Percentiles rank a stretch among this genome's conserved stretches.
These are phyloP conservation scores for Drosophila triauraria DNA, from an alignment of 1,140 invertebrate species.

Conservation along the genomic window DNA sequence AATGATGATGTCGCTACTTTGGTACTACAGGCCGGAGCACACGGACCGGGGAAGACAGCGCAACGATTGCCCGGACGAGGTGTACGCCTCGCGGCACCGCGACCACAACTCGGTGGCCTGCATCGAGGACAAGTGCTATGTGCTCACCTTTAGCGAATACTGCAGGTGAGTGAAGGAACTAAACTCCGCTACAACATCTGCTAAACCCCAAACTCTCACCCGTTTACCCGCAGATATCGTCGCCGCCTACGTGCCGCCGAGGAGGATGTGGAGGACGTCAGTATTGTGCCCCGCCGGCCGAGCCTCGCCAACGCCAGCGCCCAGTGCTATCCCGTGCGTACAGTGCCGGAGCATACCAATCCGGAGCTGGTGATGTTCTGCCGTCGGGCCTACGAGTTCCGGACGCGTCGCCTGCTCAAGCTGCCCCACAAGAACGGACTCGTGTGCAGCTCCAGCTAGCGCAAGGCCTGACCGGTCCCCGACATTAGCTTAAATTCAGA, in stretches of 20 bases:
- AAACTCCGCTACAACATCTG: not conserved
- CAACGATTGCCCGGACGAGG: constrained; percentile 94
- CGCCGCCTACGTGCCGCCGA: constrained; percentile 87
- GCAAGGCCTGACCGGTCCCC: constrained; percentile 10
- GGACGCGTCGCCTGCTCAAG: constrained; percentile 92
- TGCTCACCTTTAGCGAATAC: constrained; percentile 98
- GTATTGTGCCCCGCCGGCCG: constrained; percentile 69
- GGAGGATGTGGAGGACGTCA: constrained; percentile 85
- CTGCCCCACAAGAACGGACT: constrained; percentile 86
- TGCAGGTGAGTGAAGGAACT: constrained; percentile 90
- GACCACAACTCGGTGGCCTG: constrained; percentile 98
- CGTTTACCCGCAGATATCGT: constrained; percentile 85
- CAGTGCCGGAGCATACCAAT: constrained; percentile 89
- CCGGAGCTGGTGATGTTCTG: constrained; percentile 97
- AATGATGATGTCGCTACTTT: constrained; percentile 98
- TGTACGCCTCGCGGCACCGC: constrained; percentile 97
- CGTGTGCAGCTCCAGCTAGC: constrained; percentile 51
- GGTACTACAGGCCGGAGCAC: constrained; percentile 99
- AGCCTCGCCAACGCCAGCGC: constrained; percentile 1
- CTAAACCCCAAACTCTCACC: not conserved
- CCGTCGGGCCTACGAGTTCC: constrained; percentile 96
- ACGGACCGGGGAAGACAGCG: constrained; percentile 93
- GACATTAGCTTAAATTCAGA: constrained; percentile 49
- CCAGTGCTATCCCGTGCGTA: constrained; percentile 79
- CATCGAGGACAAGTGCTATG: constrained; percentile 99